A percentile compares a stretch with the other conserved stretches of the same genome.
phyloP scores from a whole-genome alignment of 2,797 vertebrate species.

The Parambassis ranga region DNA sequence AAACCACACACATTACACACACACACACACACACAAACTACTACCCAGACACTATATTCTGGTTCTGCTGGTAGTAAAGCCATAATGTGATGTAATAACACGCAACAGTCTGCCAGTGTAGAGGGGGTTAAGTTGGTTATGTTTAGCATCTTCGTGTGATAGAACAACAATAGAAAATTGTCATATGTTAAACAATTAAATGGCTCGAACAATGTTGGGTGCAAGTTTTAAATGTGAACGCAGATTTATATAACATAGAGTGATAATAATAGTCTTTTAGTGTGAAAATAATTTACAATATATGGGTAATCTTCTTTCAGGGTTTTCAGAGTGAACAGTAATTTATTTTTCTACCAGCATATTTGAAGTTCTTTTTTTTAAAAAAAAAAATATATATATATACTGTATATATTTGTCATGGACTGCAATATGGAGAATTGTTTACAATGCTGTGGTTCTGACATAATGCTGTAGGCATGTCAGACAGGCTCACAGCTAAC shows the following conservation, averaged over 20 bases:
- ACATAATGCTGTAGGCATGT: conserved; percentile 15
- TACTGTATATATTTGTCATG: conserved; percentile 1
- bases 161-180: neutral
- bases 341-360: conserved; percentile 61
- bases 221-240: conserved; percentile 14
- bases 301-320: no score
- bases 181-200: neutral
- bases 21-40: no score
- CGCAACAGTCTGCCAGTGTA: no score
- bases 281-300: conserved; percentile 8
- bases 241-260: neutral
- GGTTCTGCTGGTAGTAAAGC: neutral
- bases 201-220: neutral
- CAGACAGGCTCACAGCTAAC: conserved; percentile 39
- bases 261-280: neutral
- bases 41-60: neutral
- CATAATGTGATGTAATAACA: neutral
- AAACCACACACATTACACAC: no score
- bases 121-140: no score
- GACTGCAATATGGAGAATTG: conserved; percentile 31
- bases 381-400: no score
- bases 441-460: conserved; percentile 29
- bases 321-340: conserved; percentile 27
- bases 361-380: conserved; percentile 15
- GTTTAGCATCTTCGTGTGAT: no score